Conservation (phyloP, 2,113 vertebrate species). For the Microcebus murinus region DNA sequence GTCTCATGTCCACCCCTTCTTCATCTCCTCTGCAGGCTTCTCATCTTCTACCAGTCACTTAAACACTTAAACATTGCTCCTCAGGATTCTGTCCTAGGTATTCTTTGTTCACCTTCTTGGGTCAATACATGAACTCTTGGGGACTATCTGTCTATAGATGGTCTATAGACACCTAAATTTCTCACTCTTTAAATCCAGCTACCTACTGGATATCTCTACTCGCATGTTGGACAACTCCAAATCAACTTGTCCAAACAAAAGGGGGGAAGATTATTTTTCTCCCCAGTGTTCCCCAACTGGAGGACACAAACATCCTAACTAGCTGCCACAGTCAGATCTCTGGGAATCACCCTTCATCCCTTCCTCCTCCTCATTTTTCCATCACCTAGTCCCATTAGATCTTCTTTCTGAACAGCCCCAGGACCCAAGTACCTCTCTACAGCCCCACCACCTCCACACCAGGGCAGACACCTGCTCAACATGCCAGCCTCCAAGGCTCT, state of each 20-base stretch:
- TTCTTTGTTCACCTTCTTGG: neutral
- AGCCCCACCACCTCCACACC: neutral
- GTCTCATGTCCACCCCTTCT: too few species aligned
- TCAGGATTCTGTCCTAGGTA: neutral
- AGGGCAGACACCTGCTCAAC: neutral
- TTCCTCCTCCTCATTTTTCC: neutral
- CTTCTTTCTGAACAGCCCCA: neutral
- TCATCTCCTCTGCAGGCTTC: neutral
- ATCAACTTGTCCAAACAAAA: neutral
- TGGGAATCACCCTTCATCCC: neutral
- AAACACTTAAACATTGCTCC: too few species aligned
- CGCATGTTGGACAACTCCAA: neutral
- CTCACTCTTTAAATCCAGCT: neutral
- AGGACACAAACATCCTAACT: neutral
- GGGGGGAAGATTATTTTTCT: neutral
- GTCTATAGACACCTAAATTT: neutral
- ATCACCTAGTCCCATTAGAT: too few species aligned
- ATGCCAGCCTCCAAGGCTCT: neutral
- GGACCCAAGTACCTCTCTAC: neutral
- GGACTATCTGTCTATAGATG: neutral
- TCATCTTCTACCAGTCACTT: neutral
- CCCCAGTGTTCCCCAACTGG: neutral
- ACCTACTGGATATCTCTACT: neutral
- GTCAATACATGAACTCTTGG: neutral
- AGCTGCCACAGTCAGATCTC: neutral